These are phyloP conservation scores for Rhagium mordax DNA, from an alignment of 2,888 invertebrate genomes.

Conservation along the genomic window DNA sequence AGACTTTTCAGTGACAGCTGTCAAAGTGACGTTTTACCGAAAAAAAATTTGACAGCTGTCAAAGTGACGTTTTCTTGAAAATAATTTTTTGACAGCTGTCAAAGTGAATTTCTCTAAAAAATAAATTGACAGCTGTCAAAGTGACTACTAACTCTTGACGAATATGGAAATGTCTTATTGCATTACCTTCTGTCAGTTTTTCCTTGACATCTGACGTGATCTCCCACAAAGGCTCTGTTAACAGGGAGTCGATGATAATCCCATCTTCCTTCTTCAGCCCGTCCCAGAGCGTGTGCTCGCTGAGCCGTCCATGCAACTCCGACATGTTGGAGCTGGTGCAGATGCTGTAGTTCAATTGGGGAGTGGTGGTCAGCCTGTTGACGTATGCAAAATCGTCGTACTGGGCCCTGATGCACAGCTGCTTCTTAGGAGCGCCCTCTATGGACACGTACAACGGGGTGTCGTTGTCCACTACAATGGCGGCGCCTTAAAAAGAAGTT, in stretches of 20 bases:
- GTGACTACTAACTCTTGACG: too few species aligned
- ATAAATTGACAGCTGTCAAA: too few species aligned
- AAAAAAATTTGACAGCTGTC: too few species aligned
- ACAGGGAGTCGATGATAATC: constrained; percentile 80
- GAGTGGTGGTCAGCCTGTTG: constrained; percentile 77
- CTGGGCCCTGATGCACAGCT: constrained; percentile 85
- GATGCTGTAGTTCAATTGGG: constrained; percentile 87
- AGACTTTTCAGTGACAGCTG: too few species aligned
- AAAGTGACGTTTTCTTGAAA: too few species aligned
- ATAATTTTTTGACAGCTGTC: too few species aligned
- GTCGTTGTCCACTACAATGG: constrained; percentile 82
- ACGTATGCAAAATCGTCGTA: constrained; percentile 87
- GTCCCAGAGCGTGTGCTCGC: constrained; percentile 80
- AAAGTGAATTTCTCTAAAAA: too few species aligned
- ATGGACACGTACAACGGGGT: constrained; percentile 87
- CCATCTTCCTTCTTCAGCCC: constrained; percentile 85
- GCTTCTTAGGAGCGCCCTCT: constrained; percentile 74
- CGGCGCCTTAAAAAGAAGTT: constrained; percentile 72
- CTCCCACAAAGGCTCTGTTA: constrained; percentile 91
- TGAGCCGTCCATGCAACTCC: constrained; percentile 79
- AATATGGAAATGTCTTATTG: not conserved
- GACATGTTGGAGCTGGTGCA: constrained; percentile 88
- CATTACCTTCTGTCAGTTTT: constrained; percentile 75
- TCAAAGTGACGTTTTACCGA: too few species aligned
- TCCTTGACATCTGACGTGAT: constrained; percentile 80